phyloP scores from a whole-genome alignment of 1,140 invertebrate species.

The Rhopalosiphum padi region DNA sequence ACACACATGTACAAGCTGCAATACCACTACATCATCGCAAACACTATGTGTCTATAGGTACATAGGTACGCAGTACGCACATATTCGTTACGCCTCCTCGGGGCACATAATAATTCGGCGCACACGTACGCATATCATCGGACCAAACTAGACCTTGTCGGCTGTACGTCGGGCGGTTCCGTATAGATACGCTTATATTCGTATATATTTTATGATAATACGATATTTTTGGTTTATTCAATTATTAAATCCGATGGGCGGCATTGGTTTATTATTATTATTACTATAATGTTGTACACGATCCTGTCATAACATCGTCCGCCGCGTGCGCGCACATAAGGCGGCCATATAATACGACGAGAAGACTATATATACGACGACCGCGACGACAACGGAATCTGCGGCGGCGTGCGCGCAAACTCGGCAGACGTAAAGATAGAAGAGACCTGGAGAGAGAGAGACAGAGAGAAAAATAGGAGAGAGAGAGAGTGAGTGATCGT shows the following conservation, averaged over 20 bases:
- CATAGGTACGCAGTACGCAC: neutral
- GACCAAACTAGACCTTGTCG: slow-evolving; percentile 30
- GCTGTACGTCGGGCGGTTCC: neutral
- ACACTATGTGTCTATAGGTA: neutral
- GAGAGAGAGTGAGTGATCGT: neutral
- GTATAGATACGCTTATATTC: neutral
- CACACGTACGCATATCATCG: neutral
- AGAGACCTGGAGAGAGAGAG: neutral
- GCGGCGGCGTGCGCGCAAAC: neutral
- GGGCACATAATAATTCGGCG: slow-evolving; percentile 5
- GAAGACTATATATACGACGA: neutral
- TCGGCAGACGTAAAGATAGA: neutral
- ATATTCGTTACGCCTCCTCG: neutral
- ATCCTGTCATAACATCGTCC: slow-evolving; percentile 45
- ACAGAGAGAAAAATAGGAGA: neutral
- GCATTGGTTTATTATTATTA: neutral
- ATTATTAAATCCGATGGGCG: slow-evolving; percentile 42
- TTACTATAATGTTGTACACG: neutral
- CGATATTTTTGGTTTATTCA: slow-evolving; percentile 48
- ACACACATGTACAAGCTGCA: no score
- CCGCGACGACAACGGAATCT: neutral
- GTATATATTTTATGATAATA: neutral
- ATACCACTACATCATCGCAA: neutral
- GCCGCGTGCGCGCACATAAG: neutral
- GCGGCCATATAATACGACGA: neutral